Evolutionary conservation across 1,140 invertebrate genomes (phyloP), one percentile per base, ranked within the genome.

Genomic region (Zaprionus ornatus): DNA sequence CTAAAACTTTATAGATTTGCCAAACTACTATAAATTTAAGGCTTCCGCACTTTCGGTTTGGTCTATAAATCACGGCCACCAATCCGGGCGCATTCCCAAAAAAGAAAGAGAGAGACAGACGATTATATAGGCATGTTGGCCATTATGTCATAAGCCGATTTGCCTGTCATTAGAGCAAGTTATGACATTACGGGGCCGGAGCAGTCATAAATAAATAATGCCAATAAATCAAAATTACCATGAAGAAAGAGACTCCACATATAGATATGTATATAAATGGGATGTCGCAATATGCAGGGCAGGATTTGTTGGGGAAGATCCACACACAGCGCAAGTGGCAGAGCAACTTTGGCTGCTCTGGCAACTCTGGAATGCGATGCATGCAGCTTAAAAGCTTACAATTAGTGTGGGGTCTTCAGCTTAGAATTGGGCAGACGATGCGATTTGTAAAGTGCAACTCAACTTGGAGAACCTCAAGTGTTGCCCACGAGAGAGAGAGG

Each of bases 141-240:
- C 54, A 88, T 87, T 87, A 88, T 87, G 77, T 87, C 83, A 87
- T 87, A 87, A 87, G 83, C 83, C 84, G 83, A 87, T 87, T 87
- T 80, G 74, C 21, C 40, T 74, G 80, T 88, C 85, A 88, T 88
- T 83, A 88, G 83, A 54, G 62, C 55, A 60, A 27, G 57, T 56
- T 73, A 73, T 73, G 70, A 60, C 70, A 69, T 56, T 60, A 45
- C 13, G 10, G 10, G 29, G 32, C 67, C 21, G 21, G 25, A n/a
- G 64, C 52, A 79, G 64, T 56, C 52, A 54, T 56, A 71, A 70
- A 79, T 76, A 77, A 75, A 74, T 79, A 88, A 77, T 80, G 74
- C 60, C 71, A 88, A 88, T 88, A 87, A 87, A 87, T 87, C 84
- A 87, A 74, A 74, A 73, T 76, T 71, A 64, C 61, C 65, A 57